Conservation (phyloP, 2,888 invertebrate genomes). For the Cryptus armator region DNA sequence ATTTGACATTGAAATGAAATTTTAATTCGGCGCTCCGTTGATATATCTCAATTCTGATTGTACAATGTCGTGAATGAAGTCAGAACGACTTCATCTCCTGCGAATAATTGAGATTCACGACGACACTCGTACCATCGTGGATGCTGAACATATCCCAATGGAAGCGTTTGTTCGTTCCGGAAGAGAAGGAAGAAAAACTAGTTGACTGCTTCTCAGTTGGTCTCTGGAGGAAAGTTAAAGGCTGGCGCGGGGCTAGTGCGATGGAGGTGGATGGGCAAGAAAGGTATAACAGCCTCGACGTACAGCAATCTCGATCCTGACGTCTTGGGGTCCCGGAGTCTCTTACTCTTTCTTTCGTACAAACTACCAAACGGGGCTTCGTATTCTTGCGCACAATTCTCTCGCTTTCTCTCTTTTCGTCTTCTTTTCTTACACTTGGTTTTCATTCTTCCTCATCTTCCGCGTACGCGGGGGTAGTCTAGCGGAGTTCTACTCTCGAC, state of each 20-base stretch:
- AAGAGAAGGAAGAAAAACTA: slow-evolving; percentile 44
- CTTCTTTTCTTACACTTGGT: slow-evolving; percentile 11
- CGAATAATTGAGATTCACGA: slow-evolving; percentile 54
- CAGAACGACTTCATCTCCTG: slow-evolving; percentile 3
- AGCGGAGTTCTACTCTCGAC: slow-evolving; percentile 13
- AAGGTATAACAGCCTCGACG: slow-evolving; percentile 57
- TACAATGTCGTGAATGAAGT: background rate
- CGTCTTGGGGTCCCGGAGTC: slow-evolving; percentile 30
- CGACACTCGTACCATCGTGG: slow-evolving; percentile 36
- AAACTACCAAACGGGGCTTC: background rate
- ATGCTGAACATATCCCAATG: slow-evolving; percentile 47
- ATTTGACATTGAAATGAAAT: no score
- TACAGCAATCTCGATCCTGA: slow-evolving; percentile 59
- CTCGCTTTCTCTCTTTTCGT: slow-evolving; percentile 15
- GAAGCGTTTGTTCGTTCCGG: slow-evolving; percentile 42
- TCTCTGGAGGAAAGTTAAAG: slow-evolving; percentile 57
- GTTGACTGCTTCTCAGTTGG: slow-evolving; percentile 52
- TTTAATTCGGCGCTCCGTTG: no score
- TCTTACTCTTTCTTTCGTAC: slow-evolving; percentile 22
- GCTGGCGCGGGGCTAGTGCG: slow-evolving; percentile 18
- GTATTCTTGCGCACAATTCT: slow-evolving; percentile 10
- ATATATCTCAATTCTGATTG: no score
- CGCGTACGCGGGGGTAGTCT: slow-evolving; percentile 40
- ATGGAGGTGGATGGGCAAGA: slow-evolving; percentile 38
- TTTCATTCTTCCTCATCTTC: slow-evolving; percentile 55